phyloP scores from a whole-genome alignment of 2,113 vertebrate species.

The Microtus pennsylvanicus region DNA sequence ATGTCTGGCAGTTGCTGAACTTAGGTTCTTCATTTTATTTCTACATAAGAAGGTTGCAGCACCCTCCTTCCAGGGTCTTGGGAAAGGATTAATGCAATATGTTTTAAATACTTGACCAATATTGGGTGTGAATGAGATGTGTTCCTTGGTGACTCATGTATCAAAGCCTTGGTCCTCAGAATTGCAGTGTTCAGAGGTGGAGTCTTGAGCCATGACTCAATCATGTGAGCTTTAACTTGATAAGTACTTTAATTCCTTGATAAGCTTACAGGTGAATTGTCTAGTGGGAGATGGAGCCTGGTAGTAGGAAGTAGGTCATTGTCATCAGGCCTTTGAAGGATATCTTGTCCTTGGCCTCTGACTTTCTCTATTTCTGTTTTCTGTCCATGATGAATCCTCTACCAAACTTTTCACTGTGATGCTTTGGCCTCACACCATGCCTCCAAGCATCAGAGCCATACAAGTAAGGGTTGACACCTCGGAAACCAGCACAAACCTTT shows the following conservation, averaged over 20 bases:
- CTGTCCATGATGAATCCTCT: neutral
- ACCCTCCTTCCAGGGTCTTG: neutral
- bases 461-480: neutral
- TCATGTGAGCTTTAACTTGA: neutral
- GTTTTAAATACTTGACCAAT: neutral
- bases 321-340: neutral
- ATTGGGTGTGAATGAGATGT: neutral
- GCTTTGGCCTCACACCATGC: neutral
- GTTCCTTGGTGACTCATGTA: neutral
- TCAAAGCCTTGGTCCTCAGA: neutral
- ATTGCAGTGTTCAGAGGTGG: neutral
- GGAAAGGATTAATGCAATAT: neutral
- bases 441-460: neutral
- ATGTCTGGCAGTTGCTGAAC: neutral
- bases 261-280: too few relatives aligned
- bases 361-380: neutral
- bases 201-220: neutral
- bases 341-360: neutral
- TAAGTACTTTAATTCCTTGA: neutral
- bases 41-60: neutral
- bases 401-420: neutral
- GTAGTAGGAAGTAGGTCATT: neutral
- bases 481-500: neutral
- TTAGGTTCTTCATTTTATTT: neutral
- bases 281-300: neutral